Conservation (phyloP, 1,140 invertebrate genomes). For the Drosophila miranda region DNA sequence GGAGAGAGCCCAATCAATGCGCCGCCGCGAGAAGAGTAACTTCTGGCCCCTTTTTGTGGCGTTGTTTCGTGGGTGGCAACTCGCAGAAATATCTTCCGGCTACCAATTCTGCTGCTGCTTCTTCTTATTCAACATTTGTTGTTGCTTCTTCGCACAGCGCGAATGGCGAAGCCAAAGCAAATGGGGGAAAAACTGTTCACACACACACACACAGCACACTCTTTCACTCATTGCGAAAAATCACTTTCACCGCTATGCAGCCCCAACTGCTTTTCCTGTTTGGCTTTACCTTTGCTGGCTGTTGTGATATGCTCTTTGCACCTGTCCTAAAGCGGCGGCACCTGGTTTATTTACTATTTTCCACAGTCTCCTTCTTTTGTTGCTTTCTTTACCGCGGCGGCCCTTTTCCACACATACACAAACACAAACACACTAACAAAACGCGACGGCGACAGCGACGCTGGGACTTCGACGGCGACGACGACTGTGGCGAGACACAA, state of each 20-base stretch:
- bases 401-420: constrained; percentile 33
- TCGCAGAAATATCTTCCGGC: constrained; percentile 47
- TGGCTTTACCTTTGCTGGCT: constrained; percentile 30
- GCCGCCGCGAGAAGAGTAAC: constrained; percentile 27
- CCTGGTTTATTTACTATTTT: constrained; percentile 47
- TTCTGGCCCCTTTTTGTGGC: constrained; percentile 48
- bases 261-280: constrained; percentile 34
- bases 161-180: too few species aligned
- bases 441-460: constrained; percentile 33
- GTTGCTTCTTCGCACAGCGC: constrained; percentile 20
- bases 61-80: constrained; percentile 52
- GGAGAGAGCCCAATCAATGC: constrained; percentile 7
- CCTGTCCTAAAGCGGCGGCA: constrained; percentile 17
- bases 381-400: constrained; percentile 18
- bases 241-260: constrained; percentile 42
- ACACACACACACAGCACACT: constrained; percentile 9
- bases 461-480: constrained; percentile 4
- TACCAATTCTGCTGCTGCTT: constrained; percentile 1
- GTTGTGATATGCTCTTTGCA: constrained; percentile 17
- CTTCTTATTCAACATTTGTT: constrained; percentile 58
- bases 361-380: constrained; percentile 29
- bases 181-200: not conserved
- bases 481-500: constrained; percentile 26
- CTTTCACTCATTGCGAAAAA: constrained; percentile 11
- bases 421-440: constrained; percentile 41